These are phyloP conservation scores for Dufourea novaeangliae DNA, from an alignment of 1,140 invertebrate species.

Conservation along the genomic window DNA sequence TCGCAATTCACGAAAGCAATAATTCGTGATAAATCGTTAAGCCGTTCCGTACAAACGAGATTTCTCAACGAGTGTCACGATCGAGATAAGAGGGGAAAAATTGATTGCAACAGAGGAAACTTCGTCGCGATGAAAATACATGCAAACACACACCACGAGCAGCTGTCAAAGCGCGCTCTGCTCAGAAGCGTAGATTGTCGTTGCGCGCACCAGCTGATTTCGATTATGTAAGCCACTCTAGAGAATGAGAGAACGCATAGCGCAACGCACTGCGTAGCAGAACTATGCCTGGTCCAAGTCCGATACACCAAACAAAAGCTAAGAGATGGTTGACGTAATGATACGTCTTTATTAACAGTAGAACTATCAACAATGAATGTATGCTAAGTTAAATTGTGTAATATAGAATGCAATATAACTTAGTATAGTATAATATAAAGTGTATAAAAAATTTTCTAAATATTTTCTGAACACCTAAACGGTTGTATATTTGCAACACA, in stretches of 20 bases:
- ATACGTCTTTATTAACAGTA: too few species aligned
- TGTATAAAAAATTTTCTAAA: too few species aligned
- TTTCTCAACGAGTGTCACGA: background rate
- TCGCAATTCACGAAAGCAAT: background rate
- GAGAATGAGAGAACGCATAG: background rate
- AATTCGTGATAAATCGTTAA: background rate
- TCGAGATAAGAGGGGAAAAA: background rate
- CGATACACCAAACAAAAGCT: too few species aligned
- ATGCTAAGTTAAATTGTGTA: too few species aligned
- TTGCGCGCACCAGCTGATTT: slow-evolving; percentile 33
- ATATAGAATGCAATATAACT: too few species aligned
- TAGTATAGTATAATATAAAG: too few species aligned
- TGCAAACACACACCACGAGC: too few species aligned
- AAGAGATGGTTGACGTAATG: too few species aligned
- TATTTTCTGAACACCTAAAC: too few species aligned
- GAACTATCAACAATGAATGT: too few species aligned
- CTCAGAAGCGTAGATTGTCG: slow-evolving; percentile 21
- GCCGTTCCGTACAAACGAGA: background rate
- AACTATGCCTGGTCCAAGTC: background rate
- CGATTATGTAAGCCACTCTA: slow-evolving; percentile 33
- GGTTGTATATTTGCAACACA: too few species aligned
- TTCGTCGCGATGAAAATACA: slow-evolving; percentile 1
- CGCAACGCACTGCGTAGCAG: background rate
- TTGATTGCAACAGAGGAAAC: background rate
- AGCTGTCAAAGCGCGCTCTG: slow-evolving; percentile 24